Evolutionary conservation across 2,797 vertebrate genomes (phyloP), one percentile per base, ranked within the genome.

Genomic region (Novumbra hubbsi): DNA sequence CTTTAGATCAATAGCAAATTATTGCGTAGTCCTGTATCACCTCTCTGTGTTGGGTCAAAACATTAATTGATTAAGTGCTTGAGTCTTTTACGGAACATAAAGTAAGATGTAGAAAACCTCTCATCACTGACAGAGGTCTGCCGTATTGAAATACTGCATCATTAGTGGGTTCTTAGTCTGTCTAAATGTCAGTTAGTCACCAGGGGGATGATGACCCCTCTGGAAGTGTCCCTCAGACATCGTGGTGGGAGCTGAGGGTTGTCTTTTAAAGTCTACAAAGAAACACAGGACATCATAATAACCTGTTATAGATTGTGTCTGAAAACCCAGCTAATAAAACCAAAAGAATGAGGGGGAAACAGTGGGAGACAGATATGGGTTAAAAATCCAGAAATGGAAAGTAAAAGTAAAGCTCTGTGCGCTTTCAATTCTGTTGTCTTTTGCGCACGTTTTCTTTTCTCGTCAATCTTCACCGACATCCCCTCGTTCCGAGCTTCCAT

Each of bases 151-250:
- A 90, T 74, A 74, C 76, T 78, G 85, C 89, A 90, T 92, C 90
- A 91, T 93, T 93, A 93, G 86, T 87, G 85, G 83, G 88, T 91
- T 91, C 91, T 89, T 87, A 87, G 82, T 86, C 74, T 87, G 87
- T 88, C 81, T 83, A 91, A 92, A 93, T 93, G 91, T 91, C 91
- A 93, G 70, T 5, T 76, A 74, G 85, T 81, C 87, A 79, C 89
- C 19, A 5, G 74, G 70, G 86, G 89, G 80, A 78, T 70, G n/a
- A 68, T 77, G 84, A 87, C 86, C 86, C 84, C 28, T 68, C 64
- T 80, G 83, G 83, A 80, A 77, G 74, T 73, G 69, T 78, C 80
- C 49, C 77, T 79, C 75, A 28, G 70, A 77, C 84, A 72, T 77
- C 78, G 85, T 78, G 71, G 69, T 78, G 82, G 76, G 74, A 32